Evolutionary conservation across 2,888 invertebrate species (phyloP).

Genomic region (Doris montereyensis): DNA sequence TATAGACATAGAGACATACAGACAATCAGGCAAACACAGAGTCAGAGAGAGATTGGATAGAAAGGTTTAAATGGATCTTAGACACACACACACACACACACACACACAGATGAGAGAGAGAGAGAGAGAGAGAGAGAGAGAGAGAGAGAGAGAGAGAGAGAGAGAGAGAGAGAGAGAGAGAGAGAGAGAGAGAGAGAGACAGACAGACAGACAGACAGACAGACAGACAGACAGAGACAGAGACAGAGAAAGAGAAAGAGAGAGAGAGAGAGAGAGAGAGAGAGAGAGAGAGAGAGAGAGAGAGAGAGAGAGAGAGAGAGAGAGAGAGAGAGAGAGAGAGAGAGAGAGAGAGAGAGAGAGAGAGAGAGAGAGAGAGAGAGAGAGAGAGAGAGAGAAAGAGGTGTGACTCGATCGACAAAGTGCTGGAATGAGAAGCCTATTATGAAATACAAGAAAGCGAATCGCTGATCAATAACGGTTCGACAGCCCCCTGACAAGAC

Average conservation of each 20-base stretch:
- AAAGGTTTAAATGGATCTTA: too few relatives aligned
- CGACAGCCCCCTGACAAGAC: too few relatives aligned
- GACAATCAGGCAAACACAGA: too few relatives aligned
- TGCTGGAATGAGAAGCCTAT: background rate
- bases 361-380: background rate
- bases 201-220: background rate
- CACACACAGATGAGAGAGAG: too few relatives aligned
- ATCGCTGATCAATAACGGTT: too few relatives aligned
- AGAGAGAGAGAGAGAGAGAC: background rate
- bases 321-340: conserved; percentile 2
- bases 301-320: background rate
- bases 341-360: conserved; percentile 18
- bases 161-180: too few relatives aligned
- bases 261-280: background rate
- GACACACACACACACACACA: too few relatives aligned
- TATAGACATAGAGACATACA: too few relatives aligned
- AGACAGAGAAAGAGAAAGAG: background rate
- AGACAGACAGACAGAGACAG: background rate
- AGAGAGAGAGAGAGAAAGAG: background rate
- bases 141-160: too few relatives aligned
- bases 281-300: background rate
- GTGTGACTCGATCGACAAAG: background rate
- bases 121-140: too few relatives aligned
- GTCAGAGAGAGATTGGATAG: too few relatives aligned
- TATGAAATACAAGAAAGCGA: too few relatives aligned